A percentile compares a stretch with the other conserved stretches of the same genome.
Evolutionary conservation across 2,113 vertebrate genomes (phyloP).

Genomic region (Anguilla rostrata): DNA sequence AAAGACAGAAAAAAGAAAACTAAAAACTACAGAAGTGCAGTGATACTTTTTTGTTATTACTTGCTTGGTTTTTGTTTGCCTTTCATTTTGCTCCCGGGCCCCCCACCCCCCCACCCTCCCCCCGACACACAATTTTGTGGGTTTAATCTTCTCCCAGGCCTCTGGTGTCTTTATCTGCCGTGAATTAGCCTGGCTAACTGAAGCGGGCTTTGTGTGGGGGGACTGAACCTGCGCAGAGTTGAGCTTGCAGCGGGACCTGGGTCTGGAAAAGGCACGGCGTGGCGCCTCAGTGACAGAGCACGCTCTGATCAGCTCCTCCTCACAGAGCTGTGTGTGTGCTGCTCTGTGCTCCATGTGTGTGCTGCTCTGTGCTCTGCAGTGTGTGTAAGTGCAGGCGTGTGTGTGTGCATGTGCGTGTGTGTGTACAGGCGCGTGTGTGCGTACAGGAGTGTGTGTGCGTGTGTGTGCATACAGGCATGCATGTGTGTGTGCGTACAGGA

Average conservation of each 20-base stretch:
- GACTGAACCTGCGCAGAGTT: neutral
- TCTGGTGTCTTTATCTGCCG: neutral
- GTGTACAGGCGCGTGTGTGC: too few relatives aligned
- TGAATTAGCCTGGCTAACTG: neutral
- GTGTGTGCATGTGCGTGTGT: neutral
- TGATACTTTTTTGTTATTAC: neutral
- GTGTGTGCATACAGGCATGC: too few relatives aligned
- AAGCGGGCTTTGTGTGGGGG: neutral
- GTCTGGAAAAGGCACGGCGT: neutral
- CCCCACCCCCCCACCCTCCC: neutral
- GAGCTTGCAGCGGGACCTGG: neutral
- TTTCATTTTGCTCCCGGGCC: neutral
- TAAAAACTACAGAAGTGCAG: conserved; percentile 17
- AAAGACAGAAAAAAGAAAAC: conserved; percentile 54
- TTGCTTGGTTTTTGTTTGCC: conserved; percentile 3
- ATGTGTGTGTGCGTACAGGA: too few relatives aligned
- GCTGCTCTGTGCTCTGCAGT: neutral
- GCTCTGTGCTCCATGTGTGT: neutral
- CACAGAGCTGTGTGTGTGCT: neutral
- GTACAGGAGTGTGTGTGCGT: neutral
- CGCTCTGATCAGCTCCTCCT: neutral
- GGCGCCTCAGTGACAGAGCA: neutral
- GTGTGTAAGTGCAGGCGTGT: neutral
- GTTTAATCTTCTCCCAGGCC: neutral
- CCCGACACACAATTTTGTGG: neutral